phyloP scores from a whole-genome alignment of 2,888 invertebrate genomes.

The Liopterus haemorrhoidalis region DNA sequence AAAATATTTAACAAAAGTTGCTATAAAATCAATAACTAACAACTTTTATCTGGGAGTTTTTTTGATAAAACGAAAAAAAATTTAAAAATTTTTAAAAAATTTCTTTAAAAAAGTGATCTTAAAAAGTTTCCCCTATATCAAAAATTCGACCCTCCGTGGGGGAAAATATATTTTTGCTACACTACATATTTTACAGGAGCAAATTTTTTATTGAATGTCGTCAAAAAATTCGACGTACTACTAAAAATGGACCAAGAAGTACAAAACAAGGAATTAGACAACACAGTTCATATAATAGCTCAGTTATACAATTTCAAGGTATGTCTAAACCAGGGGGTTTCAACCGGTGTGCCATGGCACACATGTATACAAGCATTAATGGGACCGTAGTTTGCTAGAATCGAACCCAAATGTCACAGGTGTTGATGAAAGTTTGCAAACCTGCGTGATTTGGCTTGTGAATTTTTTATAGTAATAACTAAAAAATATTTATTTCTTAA shows the following conservation, averaged over 20 bases:
- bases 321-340: conserved; percentile 20
- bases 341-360: too few relatives aligned
- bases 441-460: too few relatives aligned
- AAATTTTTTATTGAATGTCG: conserved; percentile 71
- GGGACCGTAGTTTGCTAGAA: too few relatives aligned
- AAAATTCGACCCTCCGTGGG: conserved; percentile 2
- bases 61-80: too few relatives aligned
- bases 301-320: conserved; percentile 87
- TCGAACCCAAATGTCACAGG: too few relatives aligned
- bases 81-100: conserved; percentile 2
- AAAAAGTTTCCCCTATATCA: conserved; percentile 5
- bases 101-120: conserved; percentile 6
- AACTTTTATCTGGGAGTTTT: too few relatives aligned
- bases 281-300: conserved; percentile 68
- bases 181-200: conserved; percentile 59
- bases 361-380: background rate
- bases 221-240: conserved; percentile 60
- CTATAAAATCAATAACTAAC: too few relatives aligned
- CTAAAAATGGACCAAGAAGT: conserved; percentile 50
- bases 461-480: conserved; percentile 16
- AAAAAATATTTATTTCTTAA: conserved; percentile 4
- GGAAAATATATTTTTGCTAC: conserved; percentile 3
- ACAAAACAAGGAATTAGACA: conserved; percentile 76
- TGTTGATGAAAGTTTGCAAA: too few relatives aligned
- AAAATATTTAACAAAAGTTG: too few relatives aligned